These are phyloP conservation scores for Habrosyne pyritoides DNA, from an alignment of 2,888 invertebrate genomes.

Conservation along the genomic window DNA sequence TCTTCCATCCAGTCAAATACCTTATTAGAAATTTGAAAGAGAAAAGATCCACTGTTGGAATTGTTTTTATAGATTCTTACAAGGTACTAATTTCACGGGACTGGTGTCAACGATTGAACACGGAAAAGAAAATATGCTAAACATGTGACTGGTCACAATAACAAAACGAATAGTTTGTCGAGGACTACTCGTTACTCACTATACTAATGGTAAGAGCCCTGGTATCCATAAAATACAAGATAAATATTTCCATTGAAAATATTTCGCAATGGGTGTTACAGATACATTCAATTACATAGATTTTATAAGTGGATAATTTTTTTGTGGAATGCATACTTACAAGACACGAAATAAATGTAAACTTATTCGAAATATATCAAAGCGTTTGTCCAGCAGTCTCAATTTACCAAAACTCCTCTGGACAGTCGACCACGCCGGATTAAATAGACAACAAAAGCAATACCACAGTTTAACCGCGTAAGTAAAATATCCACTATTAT, in stretches of 20 bases:
- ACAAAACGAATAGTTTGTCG: no score
- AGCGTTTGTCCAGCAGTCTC: conserved; percentile 3
- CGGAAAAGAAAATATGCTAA: no score
- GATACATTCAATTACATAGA: background rate
- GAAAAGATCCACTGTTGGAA: no score
- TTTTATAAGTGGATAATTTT: background rate
- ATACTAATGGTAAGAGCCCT: background rate
- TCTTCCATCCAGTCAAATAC: no score
- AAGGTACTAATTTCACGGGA: no score
- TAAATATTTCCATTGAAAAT: background rate
- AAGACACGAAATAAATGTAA: background rate
- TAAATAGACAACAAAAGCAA: conserved; percentile 15
- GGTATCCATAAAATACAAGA: background rate
- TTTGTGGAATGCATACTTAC: conserved; percentile 7
- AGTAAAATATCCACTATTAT: background rate
- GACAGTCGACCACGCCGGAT: conserved; percentile 16
- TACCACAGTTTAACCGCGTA: background rate
- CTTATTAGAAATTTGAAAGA: no score
- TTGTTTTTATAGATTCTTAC: no score
- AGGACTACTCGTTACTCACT: no score
- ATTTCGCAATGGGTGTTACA: background rate
- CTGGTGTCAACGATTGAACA: no score
- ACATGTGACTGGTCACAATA: no score
- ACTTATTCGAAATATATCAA: conserved; percentile 1
- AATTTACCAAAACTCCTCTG: background rate